Evolutionary conservation across 1,140 invertebrate species (phyloP).

Genomic region (Drosophila arizonae): DNA sequence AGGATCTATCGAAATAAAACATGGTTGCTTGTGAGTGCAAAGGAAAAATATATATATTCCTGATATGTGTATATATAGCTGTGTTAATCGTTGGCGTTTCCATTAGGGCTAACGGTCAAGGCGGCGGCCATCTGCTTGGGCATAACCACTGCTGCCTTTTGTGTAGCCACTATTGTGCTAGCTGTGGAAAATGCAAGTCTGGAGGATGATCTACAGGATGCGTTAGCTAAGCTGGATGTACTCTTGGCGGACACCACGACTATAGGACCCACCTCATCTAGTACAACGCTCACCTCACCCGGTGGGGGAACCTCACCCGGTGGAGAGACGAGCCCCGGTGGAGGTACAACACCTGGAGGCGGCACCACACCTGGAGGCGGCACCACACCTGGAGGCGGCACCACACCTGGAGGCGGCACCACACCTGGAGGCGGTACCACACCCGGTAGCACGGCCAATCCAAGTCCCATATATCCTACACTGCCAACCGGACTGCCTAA

Average conservation of each 20-base stretch:
- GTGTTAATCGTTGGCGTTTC: background rate
- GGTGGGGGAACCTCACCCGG: slow-evolving; percentile 12
- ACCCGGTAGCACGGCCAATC: background rate
- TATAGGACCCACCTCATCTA: slow-evolving; percentile 21
- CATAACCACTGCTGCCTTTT: slow-evolving; percentile 78
- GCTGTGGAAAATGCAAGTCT: slow-evolving; percentile 75
- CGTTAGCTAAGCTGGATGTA: slow-evolving; percentile 65
- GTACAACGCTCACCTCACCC: background rate
- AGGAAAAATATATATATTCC: background rate
- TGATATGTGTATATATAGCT: background rate
- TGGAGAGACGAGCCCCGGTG: slow-evolving; percentile 26
- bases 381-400: slow-evolving; percentile 29
- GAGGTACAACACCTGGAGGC: slow-evolving; percentile 20
- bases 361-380: slow-evolving; percentile 25
- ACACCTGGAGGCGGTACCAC: slow-evolving; percentile 32
- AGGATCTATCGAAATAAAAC: slow-evolving; percentile 27
- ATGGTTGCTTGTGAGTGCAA: slow-evolving; percentile 69
- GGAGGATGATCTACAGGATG: slow-evolving; percentile 74
- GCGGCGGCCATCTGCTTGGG: slow-evolving; percentile 69
- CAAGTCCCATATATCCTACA: slow-evolving; percentile 68
- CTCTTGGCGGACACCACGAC: slow-evolving; percentile 54
- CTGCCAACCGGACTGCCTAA: slow-evolving; percentile 70
- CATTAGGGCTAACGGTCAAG: slow-evolving; percentile 70
- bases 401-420: slow-evolving; percentile 21
- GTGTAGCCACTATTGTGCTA: slow-evolving; percentile 83